Evolutionary conservation across 2,113 vertebrate genomes (phyloP), one percentile per base, ranked within the genome.

Genomic region (Phyllopteryx taeniolatus): DNA sequence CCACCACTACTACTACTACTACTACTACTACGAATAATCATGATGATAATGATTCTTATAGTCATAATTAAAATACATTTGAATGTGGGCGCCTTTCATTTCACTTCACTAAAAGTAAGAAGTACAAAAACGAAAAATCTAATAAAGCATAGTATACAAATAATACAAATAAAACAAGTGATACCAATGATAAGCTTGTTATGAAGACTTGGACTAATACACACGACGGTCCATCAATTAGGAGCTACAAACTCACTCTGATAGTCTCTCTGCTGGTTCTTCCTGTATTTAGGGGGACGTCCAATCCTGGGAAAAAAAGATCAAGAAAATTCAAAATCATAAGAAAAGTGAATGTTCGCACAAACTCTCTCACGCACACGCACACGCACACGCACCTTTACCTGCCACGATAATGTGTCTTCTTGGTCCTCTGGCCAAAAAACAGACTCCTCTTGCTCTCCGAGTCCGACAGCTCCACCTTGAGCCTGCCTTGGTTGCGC

Each of bases 231-330:
- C 11, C 2, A 47, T 7, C n/a, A 59, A 49, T 35, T 15, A 66
- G 12, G 39, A 51, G 3, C 33, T 35, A n/a, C 3, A 76, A 69
- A 90, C 96, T 95, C 91, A 99, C 98, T 93, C 68, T 96, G 95
- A 85, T 95, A 98, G 77, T 94, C 94, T 88, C 96, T 95, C 78
- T 95, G 96, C 39, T 96, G 95, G 83, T 92, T 94, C 91, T 98
- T 97, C 75, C 92, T 95, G 85, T 95, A 98, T 91, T 99, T 99
- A 9, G 97, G 97, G 76, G 98, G 98, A 60, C 96, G 95, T 27
- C 97, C 98, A 47, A 95, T 96, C 91, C 98, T 94, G 73, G 67
- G 49, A 75, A 8, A 43, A 61, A 43, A 54, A 66, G 0, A 68
- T 77, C 5, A 35, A 66, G 49, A 66, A 17, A 61, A 22, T 66